Evolutionary conservation across 2,113 vertebrate genomes (phyloP).

Genomic region (Serilophus lunatus): DNA sequence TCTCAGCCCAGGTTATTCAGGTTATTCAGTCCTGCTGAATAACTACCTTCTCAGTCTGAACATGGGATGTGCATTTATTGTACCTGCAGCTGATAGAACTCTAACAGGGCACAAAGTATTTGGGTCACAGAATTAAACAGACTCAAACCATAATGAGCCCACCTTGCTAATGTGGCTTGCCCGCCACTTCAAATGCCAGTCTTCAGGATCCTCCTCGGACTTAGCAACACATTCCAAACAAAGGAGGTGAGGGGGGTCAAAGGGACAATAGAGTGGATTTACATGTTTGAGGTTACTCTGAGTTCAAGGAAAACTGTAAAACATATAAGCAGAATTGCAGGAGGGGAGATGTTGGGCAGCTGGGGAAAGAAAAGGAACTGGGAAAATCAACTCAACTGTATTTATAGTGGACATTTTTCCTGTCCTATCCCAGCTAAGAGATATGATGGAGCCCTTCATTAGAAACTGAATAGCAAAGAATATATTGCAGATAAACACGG

Average conservation of each 20-base stretch:
- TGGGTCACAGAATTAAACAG: not conserved
- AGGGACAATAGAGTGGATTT: not conserved
- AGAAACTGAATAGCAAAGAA: not conserved
- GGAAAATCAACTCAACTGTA: not conserved
- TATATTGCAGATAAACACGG: not conserved
- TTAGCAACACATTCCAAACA: not conserved
- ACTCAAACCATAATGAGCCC: not conserved
- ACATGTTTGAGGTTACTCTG: not conserved
- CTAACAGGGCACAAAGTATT: not conserved
- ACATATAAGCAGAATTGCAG: not conserved
- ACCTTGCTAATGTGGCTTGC: not conserved
- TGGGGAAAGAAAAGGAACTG: not conserved
- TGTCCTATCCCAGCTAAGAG: not conserved
- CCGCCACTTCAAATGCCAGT: not conserved
- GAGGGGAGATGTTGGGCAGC: not conserved
- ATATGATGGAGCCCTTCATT: not conserved
- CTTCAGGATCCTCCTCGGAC: not conserved
- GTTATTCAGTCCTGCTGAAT: not conserved
- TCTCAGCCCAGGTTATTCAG: accelerated
- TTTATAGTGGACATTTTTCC: not conserved
- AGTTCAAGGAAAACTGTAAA: not conserved
- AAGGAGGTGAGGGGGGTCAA: not conserved
- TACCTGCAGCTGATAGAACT: not conserved
- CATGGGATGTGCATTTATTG: not conserved
- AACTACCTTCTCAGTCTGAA: not conserved